Evolutionary conservation across 53 echinoderm and acorn worm genomes (phyloP).

Genomic region (Henricia sp.): DNA sequence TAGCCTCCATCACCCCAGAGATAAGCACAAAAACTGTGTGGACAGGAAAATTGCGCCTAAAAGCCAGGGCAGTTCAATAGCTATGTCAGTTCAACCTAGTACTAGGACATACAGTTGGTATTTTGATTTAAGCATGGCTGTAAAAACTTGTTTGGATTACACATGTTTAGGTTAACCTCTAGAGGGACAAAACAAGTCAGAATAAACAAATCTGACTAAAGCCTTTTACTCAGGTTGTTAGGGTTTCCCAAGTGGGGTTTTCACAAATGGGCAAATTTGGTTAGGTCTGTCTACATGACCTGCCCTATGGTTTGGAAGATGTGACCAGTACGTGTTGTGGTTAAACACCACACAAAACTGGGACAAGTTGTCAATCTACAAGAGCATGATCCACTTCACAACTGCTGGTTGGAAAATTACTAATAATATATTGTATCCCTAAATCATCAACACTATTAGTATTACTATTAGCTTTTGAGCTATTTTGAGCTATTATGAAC

Average conservation of each 20-base stretch:
- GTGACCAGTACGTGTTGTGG: neutral
- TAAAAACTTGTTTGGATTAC: constrained; percentile 31
- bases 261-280: constrained; percentile 1
- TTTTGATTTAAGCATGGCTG: constrained; percentile 15
- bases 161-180: constrained; percentile 26
- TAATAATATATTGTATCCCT: too few relatives aligned
- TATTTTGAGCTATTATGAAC: too few relatives aligned
- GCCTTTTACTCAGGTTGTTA: neutral
- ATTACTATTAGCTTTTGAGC: too few relatives aligned
- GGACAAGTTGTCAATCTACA: constrained; percentile 31
- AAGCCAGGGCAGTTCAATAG: neutral
- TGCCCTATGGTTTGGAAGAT: constrained; percentile 1
- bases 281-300: constrained; percentile 6
- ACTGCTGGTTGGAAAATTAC: neutral
- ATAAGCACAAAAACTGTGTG: neutral
- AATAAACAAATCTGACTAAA: constrained; percentile 39
- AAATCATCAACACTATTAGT: too few relatives aligned
- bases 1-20: too few relatives aligned
- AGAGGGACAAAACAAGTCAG: constrained; percentile 19
- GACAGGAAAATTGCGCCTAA: constrained; percentile 16
- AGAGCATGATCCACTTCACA: neutral
- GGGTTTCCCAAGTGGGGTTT: neutral
- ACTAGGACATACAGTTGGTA: neutral
- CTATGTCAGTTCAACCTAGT: neutral
- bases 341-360: neutral